Evolutionary conservation across 2,888 invertebrate species (phyloP), one percentile per base, ranked within the genome.

Genomic region (Lasioglossum vierecki): DNA sequence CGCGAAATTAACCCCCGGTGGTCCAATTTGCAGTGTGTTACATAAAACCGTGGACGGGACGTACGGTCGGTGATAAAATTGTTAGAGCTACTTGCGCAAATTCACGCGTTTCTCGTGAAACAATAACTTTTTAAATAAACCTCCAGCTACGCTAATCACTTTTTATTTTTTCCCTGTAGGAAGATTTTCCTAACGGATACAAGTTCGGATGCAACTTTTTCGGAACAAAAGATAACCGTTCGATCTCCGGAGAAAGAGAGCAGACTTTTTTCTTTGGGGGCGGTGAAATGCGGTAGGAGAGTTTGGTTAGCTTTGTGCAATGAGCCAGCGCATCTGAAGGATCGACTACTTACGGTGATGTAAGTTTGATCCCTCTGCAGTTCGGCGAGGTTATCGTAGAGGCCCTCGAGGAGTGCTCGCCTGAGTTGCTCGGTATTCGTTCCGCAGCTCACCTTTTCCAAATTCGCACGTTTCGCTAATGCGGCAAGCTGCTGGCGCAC

Each of bases 371-470:
- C 97, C 77, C 96, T 96, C 90, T 97, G 97, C 39, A 98, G 95
- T 95, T 98, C 97, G 4, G 99, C 99, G 89, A 98, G 96, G 95
- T 99, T 99, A 93, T 97, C 97, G 94, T 97, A 98, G 79, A 99
- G 95, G 0, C 99, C 99, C 79, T 97, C 96, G 18, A 98, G 94
- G 49, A 99, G 95, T 94, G 98, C 98, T 94, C 98, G 98, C 80
- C 98, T 92, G 4, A 95, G 88, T 68, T 83, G 87, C 79, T 94
- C 94, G 1, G 95, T 95, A 82, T 93, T 92, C 72, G 89, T 82
- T 0, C 93, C 94, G 76, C 95, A 95, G 80, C 93, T 94, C 4
- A 88, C 89, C 84, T 91, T 94, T 82, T 95, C 94, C 77, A 95
- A 90, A 88, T 95, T 94, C 30, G 94, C 95, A 80, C 93, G 90